Evolutionary conservation across 2,797 vertebrate species (phyloP).

Genomic region (Gambelia wislizenii): DNA sequence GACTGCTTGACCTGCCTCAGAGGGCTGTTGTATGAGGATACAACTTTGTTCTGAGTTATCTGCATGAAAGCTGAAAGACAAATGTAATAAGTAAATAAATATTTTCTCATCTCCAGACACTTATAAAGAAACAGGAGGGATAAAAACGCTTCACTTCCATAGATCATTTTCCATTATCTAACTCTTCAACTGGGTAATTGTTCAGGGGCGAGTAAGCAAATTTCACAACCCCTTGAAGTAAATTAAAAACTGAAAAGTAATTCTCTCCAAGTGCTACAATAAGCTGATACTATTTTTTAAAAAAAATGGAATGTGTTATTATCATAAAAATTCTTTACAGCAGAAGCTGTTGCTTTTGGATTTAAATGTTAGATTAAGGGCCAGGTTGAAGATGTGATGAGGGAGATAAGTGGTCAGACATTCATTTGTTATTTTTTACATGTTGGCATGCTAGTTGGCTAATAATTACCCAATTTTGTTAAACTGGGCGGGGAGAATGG

Average conservation of each 20-base stretch:
- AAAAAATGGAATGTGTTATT: background rate
- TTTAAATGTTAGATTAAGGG: background rate
- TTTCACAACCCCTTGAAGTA: slow-evolving; percentile 29
- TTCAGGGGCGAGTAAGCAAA: background rate
- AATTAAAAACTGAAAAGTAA: slow-evolving; percentile 20
- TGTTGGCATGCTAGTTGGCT: background rate
- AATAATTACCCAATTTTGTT: background rate
- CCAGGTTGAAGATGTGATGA: background rate
- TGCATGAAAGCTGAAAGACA: background rate
- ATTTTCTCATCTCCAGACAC: background rate
- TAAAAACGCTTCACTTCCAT: background rate
- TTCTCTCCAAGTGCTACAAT: slow-evolving; percentile 2
- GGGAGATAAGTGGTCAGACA: background rate
- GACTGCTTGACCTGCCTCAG: background rate
- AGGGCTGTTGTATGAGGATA: background rate
- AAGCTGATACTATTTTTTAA: background rate
- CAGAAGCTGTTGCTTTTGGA: background rate
- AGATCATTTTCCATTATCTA: background rate
- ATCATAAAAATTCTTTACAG: background rate
- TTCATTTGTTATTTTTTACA: background rate
- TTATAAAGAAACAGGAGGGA: background rate
- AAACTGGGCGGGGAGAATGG: background rate
- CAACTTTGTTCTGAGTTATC: background rate
- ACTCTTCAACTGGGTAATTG: slow-evolving; percentile 9
- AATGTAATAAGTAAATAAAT: slow-evolving; percentile 4